Conservation (phyloP, 2,888 invertebrate genomes). For the Drosophila meridiana region DNA sequence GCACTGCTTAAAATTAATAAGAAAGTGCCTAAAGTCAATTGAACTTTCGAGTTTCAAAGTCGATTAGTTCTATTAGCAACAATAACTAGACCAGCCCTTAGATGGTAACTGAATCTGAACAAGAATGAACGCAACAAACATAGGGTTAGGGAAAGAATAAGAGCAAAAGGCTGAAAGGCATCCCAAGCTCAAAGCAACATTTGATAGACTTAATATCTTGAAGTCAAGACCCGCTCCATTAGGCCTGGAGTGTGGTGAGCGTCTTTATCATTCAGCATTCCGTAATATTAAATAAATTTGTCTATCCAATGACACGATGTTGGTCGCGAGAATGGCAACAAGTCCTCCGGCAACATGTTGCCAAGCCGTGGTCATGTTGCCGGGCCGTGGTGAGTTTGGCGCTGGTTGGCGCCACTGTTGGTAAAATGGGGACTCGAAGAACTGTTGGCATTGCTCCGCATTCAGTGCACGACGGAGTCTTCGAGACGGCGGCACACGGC, state of each 20-base stretch:
- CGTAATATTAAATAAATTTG: not conserved
- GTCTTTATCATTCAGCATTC: not conserved
- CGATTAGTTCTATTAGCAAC: too few relatives aligned
- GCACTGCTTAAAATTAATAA: too few relatives aligned
- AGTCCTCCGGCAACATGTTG: constrained; percentile 64
- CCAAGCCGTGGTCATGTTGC: constrained; percentile 14
- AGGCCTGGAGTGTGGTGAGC: not conserved
- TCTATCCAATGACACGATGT: not conserved
- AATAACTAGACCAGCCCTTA: too few relatives aligned
- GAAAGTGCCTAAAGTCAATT: too few relatives aligned
- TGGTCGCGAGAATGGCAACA: constrained; percentile 38
- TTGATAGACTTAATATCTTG: too few relatives aligned
- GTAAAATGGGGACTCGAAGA: constrained; percentile 21
- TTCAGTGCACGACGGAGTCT: constrained; percentile 64
- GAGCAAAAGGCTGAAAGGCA: too few relatives aligned
- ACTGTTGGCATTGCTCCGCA: constrained; percentile 34
- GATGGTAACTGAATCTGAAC: too few relatives aligned
- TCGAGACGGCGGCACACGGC: constrained; percentile 61
- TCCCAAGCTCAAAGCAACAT: too few relatives aligned
- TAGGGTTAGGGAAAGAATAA: too few relatives aligned
- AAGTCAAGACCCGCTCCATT: not conserved
- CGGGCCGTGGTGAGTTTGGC: constrained; percentile 41
- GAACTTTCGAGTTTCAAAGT: too few relatives aligned
- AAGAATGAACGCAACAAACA: too few relatives aligned
- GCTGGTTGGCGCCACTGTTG: constrained; percentile 8